Conservation (phyloP, 2,113 vertebrate species). For the Pluvianellus socialis region DNA sequence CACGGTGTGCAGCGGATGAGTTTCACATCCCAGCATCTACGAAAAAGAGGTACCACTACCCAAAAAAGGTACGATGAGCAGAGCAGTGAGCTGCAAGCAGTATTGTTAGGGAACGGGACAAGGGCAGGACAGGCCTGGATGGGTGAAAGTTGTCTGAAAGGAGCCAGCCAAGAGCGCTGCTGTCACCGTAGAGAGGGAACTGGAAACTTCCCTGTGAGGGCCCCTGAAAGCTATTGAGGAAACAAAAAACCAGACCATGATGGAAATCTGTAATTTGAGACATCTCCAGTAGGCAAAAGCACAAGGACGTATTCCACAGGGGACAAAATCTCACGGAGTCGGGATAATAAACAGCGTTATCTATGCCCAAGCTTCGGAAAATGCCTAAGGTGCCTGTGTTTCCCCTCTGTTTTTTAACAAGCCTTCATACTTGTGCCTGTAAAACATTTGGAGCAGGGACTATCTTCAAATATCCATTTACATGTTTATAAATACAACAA, state of each 20-base stretch:
- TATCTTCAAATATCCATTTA: neutral
- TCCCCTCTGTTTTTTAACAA: neutral
- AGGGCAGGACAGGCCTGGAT: neutral
- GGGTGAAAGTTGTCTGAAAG: neutral
- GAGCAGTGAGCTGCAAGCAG: neutral
- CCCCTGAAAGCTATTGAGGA: neutral
- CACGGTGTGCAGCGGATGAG: neutral
- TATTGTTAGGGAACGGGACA: neutral
- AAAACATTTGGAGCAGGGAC: neutral
- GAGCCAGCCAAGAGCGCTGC: neutral
- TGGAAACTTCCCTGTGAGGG: neutral
- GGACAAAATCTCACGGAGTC: neutral
- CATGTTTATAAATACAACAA: neutral
- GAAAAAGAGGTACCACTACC: neutral
- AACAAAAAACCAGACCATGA: neutral
- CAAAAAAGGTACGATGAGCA: neutral
- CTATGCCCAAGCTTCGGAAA: neutral
- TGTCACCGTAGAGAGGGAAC: neutral
- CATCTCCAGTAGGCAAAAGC: neutral
- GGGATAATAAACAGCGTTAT: neutral
- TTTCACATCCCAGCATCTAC: neutral
- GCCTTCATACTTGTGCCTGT: neutral
- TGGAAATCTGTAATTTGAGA: conserved; percentile 28
- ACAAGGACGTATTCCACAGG: neutral
- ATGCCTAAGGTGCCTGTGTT: neutral